A percentile compares a stretch with the other conserved stretches of the same genome.
phyloP scores from a whole-genome alignment of 1,140 invertebrate genomes.

The Megalonaias nervosa region DNA sequence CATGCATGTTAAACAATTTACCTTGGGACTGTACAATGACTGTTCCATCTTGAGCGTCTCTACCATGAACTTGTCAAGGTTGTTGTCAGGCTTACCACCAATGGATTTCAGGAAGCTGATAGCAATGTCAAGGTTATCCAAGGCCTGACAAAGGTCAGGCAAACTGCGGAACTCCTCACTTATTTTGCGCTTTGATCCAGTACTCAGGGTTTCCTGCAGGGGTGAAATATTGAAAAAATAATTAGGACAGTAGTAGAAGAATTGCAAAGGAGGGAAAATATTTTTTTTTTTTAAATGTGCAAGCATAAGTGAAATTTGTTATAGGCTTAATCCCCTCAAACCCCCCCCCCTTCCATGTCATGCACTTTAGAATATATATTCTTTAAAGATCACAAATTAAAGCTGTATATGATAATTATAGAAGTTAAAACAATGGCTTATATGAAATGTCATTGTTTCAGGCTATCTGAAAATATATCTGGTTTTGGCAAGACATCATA shows the following conservation, averaged over 20 bases:
- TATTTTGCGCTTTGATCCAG: conserved; percentile 30
- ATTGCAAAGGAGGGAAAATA: too few relatives aligned
- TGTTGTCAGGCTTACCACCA: conserved; percentile 13
- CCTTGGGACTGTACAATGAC: conserved; percentile 45
- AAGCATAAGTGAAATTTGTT: too few relatives aligned
- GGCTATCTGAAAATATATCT: too few relatives aligned
- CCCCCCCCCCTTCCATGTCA: too few relatives aligned
- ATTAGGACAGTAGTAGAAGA: background rate
- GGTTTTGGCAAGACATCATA: too few relatives aligned
- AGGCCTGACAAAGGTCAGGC: conserved; percentile 33
- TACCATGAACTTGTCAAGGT: conserved; percentile 52
- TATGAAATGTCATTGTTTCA: too few relatives aligned
- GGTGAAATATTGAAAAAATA: background rate
- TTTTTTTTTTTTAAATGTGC: too few relatives aligned
- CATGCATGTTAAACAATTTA: conserved; percentile 3
- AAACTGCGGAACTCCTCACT: conserved; percentile 19
- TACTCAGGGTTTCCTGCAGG: conserved; percentile 25
- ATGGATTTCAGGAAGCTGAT: conserved; percentile 38
- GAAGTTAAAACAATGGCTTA: too few relatives aligned
- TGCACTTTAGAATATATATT: too few relatives aligned
- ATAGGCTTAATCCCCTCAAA: too few relatives aligned
- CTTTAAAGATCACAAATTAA: too few relatives aligned
- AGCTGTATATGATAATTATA: too few relatives aligned
- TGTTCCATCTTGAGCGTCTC: conserved; percentile 50
- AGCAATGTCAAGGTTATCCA: conserved; percentile 40